Evolutionary conservation across 1,140 invertebrate species (phyloP).

Genomic region (Drosophila parabipectinata): DNA sequence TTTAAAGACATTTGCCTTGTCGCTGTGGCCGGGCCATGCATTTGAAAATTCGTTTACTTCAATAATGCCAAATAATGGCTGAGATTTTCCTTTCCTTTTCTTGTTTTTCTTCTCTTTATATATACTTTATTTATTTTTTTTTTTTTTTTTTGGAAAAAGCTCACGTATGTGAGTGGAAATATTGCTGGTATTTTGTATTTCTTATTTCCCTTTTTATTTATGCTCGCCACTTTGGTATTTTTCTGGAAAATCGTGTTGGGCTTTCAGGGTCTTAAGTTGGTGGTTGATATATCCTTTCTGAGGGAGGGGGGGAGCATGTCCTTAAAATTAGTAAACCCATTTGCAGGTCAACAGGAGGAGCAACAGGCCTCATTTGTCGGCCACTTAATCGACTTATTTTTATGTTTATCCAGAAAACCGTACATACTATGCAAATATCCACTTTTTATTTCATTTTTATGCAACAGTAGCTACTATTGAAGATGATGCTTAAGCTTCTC

Average conservation of each 20-base stretch:
- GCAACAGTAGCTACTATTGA: not conserved
- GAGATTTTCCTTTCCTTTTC: conserved; percentile 36
- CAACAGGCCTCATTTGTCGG: not conserved
- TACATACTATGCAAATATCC: not conserved
- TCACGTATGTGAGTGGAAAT: conserved; percentile 39
- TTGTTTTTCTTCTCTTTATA: conserved; percentile 55
- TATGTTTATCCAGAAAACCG: not conserved
- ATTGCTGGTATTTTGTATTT: conserved; percentile 38
- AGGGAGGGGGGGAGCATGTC: too few relatives aligned
- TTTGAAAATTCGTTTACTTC: conserved; percentile 68
- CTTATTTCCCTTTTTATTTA: conserved; percentile 22
- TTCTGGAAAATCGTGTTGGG: conserved; percentile 22
- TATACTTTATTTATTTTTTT: not conserved
- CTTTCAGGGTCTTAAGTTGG: conserved; percentile 12
- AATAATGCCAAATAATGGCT: conserved; percentile 72
- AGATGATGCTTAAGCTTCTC: too few relatives aligned
- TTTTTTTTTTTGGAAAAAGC: not conserved
- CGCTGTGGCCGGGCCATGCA: conserved; percentile 37
- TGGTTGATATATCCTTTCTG: not conserved
- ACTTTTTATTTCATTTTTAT: not conserved
- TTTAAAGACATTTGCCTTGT: conserved; percentile 61
- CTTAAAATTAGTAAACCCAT: not conserved
- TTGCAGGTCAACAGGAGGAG: too few relatives aligned
- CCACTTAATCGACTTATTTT: not conserved
- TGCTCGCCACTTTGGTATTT: not conserved